A percentile compares a stretch with the other conserved stretches of the same genome.
phyloP scores from a whole-genome alignment of 2,797 vertebrate genomes.

The Poecilia velifera region DNA sequence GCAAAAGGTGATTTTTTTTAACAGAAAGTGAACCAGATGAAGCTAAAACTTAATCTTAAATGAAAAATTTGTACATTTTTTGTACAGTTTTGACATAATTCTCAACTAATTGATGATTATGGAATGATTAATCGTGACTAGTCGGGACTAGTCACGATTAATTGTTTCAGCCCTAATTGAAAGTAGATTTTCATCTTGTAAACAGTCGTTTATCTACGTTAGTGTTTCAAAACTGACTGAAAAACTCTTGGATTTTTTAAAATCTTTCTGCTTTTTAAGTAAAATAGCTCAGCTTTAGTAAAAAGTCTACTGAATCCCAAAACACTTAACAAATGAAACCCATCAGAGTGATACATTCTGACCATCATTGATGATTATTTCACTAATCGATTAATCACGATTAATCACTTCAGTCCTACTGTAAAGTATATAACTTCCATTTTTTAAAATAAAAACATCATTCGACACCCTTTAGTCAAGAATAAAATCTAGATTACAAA shows the following conservation, averaged over 20 bases:
- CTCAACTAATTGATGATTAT: background rate
- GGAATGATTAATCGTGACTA: too few relatives aligned
- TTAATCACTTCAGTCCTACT: background rate
- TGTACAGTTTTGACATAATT: too few relatives aligned
- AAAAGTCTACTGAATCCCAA: background rate
- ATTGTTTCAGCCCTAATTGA: too few relatives aligned
- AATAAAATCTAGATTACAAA: background rate
- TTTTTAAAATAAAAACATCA: background rate
- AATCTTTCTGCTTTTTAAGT: background rate
- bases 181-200: too few relatives aligned
- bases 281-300: background rate
- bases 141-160: too few relatives aligned
- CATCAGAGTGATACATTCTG: background rate
- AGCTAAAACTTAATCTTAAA: too few relatives aligned
- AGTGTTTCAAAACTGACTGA: background rate
- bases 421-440: background rate
- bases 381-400: background rate
- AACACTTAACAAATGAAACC: background rate
- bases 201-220: too few relatives aligned
- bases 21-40: too few relatives aligned
- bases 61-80: too few relatives aligned
- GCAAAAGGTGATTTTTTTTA: too few relatives aligned
- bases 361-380: background rate
- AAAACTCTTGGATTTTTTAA: background rate
- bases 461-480: background rate